Conservation (phyloP, 2,113 vertebrate species). For the Paracanthobrama guichenoti region DNA sequence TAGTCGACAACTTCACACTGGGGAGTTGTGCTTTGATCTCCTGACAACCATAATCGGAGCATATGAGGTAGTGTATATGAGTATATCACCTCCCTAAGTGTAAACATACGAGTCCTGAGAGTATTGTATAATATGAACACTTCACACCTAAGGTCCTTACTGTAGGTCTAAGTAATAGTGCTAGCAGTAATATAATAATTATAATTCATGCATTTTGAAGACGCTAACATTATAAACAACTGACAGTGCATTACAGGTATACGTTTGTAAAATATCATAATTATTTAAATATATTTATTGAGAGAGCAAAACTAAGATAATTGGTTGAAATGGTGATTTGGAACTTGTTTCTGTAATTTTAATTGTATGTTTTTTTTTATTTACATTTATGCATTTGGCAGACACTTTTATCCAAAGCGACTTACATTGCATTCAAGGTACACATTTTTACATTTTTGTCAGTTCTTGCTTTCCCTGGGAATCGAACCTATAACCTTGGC, state of each 20-base stretch:
- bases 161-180: not conserved
- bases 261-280: not conserved
- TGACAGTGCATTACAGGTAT: not conserved
- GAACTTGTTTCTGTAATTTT: not conserved
- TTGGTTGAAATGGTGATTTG: not conserved
- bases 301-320: not conserved
- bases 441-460: too few species aligned
- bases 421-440: too few species aligned
- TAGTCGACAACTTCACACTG: constrained; percentile 31
- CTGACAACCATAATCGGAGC: not conserved
- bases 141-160: not conserved
- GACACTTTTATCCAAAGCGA: too few species aligned
- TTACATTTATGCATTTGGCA: too few species aligned
- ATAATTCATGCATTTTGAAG: not conserved
- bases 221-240: not conserved
- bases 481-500: too few species aligned
- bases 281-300: not conserved
- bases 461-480: too few species aligned
- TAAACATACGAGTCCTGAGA: constrained; percentile 2
- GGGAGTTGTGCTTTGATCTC: constrained; percentile 16
- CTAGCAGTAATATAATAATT: not conserved
- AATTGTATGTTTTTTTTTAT: not conserved
- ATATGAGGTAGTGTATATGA: not conserved
- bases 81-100: constrained; percentile 3
- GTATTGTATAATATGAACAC: constrained; percentile 4